phyloP scores from a whole-genome alignment of 2,888 invertebrate species.

The Chrysotoxum bicinctum region DNA sequence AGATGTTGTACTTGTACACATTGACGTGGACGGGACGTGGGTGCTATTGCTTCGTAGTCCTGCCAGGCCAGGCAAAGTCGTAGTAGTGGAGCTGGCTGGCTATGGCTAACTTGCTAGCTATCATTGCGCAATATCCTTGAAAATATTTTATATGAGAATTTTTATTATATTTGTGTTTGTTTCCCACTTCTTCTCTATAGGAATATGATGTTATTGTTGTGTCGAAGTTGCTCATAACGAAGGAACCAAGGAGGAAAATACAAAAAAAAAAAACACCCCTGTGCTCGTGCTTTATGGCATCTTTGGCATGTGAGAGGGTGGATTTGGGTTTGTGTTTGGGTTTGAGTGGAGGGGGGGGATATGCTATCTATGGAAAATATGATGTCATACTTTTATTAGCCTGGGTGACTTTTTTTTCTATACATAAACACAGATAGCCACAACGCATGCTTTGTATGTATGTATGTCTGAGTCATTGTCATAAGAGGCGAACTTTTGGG shows the following conservation, averaged over 20 bases:
- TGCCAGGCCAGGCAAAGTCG: not conserved
- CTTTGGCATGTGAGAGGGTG: slow-evolving; percentile 39
- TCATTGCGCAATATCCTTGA: slow-evolving; percentile 73
- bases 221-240: slow-evolving; percentile 51
- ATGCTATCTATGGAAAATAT: slow-evolving; percentile 55
- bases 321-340: slow-evolving; percentile 13
- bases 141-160: slow-evolving; percentile 72
- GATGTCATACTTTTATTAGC: slow-evolving; percentile 73
- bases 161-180: slow-evolving; percentile 73
- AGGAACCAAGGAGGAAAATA: not conserved
- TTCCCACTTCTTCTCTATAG: slow-evolving; percentile 32
- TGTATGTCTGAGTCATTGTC: slow-evolving; percentile 68
- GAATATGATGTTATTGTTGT: slow-evolving; percentile 38
- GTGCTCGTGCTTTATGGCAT: slow-evolving; percentile 27
- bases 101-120: slow-evolving; percentile 36
- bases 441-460: slow-evolving; percentile 65
- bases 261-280: slow-evolving; percentile 21
- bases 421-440: slow-evolving; percentile 23
- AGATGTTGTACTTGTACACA: slow-evolving; percentile 60
- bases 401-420: slow-evolving; percentile 38
- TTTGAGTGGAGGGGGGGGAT: not conserved
- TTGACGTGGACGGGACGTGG: slow-evolving; percentile 4
- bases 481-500: slow-evolving; percentile 50
- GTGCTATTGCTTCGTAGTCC: slow-evolving; percentile 28
- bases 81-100: slow-evolving; percentile 18